Evolutionary conservation across 2,797 vertebrate species (phyloP).

Genomic region (Galaxias olidus): DNA sequence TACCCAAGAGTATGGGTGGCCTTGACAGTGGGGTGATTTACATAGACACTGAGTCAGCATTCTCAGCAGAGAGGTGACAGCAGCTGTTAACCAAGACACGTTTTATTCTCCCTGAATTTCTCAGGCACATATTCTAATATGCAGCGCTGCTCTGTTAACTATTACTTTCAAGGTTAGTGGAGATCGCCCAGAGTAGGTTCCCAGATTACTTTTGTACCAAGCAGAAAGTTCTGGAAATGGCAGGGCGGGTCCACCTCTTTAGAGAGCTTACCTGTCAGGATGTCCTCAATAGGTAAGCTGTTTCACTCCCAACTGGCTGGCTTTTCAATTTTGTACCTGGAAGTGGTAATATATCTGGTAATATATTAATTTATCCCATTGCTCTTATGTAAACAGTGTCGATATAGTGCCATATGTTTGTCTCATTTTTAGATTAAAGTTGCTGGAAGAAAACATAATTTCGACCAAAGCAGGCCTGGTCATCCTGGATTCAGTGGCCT

Average conservation of each 20-base stretch:
- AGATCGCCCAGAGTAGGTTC: conserved; percentile 79
- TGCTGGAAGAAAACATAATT: conserved; percentile 85
- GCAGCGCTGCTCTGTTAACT: conserved; percentile 18
- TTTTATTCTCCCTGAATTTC: neutral
- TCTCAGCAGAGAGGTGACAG: conserved; percentile 81
- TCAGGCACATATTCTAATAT: neutral
- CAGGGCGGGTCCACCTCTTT: conserved; percentile 74
- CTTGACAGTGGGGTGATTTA: conserved; percentile 78
- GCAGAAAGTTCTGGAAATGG: conserved; percentile 78
- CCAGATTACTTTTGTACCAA: conserved; percentile 71
- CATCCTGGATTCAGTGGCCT: conserved; percentile 83
- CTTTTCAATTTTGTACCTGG: neutral
- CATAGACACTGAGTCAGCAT: conserved; percentile 83
- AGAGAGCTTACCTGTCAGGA: conserved; percentile 79
- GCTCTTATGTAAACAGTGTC: neutral
- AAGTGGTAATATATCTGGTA: neutral
- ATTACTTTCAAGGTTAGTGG: conserved; percentile 68
- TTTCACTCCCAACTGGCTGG: neutral
- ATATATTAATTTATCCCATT: neutral
- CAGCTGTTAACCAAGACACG: neutral
- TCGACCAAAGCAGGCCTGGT: conserved; percentile 76
- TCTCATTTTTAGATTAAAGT: conserved; percentile 68
- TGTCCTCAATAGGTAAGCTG: conserved; percentile 75
- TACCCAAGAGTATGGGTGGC: conserved; percentile 78
- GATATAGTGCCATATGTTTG: neutral